Evolutionary conservation across 2,888 invertebrate genomes (phyloP), one percentile per base, ranked within the genome.

Genomic region (Ennomos quercinarius): DNA sequence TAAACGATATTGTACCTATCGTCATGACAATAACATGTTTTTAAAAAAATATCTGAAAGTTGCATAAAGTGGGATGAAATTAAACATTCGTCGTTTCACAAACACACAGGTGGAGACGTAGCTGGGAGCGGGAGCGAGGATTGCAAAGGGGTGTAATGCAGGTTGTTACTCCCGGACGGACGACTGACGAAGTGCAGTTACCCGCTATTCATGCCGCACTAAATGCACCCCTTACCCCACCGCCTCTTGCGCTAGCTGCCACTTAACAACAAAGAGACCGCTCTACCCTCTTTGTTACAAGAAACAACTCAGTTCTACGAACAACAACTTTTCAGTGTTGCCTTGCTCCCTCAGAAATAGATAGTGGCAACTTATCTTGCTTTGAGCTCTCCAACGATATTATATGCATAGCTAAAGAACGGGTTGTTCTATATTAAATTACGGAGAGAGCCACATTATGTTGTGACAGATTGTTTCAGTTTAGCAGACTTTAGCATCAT

Each of bases 201-300:
- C 89, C 84, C 87, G 86, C 84, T 87, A 88, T 71, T 89, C 89
- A 87, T 83, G 83, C 82, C 78, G 79, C 86, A 85, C 88, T 88
- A 87, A 88, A 87, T 84, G 86, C 86, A 82, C 80, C 86, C 82
- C 72, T 76, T 74, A 63, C 77, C 73, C 76, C 75, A 66, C 76
- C 76, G 66, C 76, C 74, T 73, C 69, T 73, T 73, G 73, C 77
- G 71, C 72, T 76, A 75, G 75, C 78, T 83, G 84, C 87, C 89
- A 91, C 90, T 91, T 89, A 86, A 86, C 87, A 87, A 91, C 90
- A 91, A 90, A 91, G 90, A 89, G 86, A 88, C 84, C 86, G 88
- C 87, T 88, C 84, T 86, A 86, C 86, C 85, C 87, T 88, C 91
- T 90, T 89, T 90, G 89, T 91, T 89, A 87, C 80, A 86, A 90